A percentile compares a stretch with the other conserved stretches of the same genome.
Conservation (phyloP, 2,888 invertebrate genomes). For the Brachycybe producta region DNA sequence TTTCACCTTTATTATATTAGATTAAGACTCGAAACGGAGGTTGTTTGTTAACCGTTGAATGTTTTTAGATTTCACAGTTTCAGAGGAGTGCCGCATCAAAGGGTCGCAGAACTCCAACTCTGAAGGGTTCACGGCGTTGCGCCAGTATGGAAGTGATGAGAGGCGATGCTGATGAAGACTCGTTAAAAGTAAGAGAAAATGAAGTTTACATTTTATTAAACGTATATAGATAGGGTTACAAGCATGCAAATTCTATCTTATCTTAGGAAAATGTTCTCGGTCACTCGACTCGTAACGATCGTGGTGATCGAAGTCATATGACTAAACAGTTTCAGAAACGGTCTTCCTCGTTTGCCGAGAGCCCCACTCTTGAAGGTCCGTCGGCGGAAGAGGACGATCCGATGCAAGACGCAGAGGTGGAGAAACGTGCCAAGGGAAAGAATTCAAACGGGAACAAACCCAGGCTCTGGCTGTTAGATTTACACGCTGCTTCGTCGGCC, state of each 20-base stretch:
- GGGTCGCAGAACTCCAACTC: slow-evolving; percentile 11
- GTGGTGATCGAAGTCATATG: too few relatives aligned
- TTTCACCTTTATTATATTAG: not conserved
- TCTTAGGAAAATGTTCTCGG: slow-evolving; percentile 3
- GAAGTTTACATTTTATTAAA: not conserved
- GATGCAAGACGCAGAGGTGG: not conserved
- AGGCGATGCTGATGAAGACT: slow-evolving; percentile 15
- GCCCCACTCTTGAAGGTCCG: not conserved
- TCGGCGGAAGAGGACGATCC: slow-evolving; percentile 3
- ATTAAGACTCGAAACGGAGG: not conserved
- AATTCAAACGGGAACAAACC: slow-evolving; percentile 1
- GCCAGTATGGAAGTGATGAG: slow-evolving; percentile 15
- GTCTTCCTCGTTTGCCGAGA: not conserved
- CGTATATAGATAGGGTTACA: too few relatives aligned
- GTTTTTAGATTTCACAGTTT: slow-evolving; percentile 7
- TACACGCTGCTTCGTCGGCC: slow-evolving; percentile 14
- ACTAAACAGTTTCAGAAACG: slow-evolving; percentile 1
- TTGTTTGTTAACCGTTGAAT: not conserved
- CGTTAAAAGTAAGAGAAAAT: slow-evolving; percentile 15
- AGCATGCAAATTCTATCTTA: too few relatives aligned
- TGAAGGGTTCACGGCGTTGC: slow-evolving; percentile 15
- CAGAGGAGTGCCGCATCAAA: slow-evolving; percentile 15
- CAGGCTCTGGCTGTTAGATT: slow-evolving; percentile 4
- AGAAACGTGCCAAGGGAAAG: too few relatives aligned
- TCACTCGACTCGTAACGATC: not conserved